Conservation (phyloP, 2,113 vertebrate genomes). For the Proteles cristata region DNA sequence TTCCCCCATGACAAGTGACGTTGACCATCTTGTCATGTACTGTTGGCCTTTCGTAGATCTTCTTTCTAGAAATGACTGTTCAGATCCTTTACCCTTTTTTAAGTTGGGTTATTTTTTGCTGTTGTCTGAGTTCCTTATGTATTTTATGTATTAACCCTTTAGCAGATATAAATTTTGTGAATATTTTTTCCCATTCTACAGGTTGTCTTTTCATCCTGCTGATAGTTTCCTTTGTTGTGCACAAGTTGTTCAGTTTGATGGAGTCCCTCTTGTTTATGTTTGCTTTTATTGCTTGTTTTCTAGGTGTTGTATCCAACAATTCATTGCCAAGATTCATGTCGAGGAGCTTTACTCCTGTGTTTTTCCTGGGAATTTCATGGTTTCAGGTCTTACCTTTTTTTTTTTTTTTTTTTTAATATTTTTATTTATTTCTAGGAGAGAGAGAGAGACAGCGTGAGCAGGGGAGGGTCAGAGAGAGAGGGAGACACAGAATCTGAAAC, state of each 20-base stretch:
- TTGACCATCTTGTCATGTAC: not conserved
- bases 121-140: not conserved
- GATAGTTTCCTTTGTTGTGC: no score
- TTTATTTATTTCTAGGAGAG: no score
- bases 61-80: not conserved
- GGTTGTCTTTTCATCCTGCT: not conserved
- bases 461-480: no score
- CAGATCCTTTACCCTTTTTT: not conserved
- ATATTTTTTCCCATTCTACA: not conserved
- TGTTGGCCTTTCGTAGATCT: not conserved
- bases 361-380: not conserved
- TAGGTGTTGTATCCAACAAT: not conserved
- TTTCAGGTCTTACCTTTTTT: not conserved
- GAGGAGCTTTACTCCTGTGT: not conserved
- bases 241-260: not conserved
- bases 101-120: not conserved
- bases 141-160: not conserved
- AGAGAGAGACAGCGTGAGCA: no score
- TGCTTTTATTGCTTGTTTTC: not conserved
- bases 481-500: no score
- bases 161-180: not conserved
- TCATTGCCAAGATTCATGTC: not conserved
- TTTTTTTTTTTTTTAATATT: no score
- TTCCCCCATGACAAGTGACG: not conserved
- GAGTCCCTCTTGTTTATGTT: not conserved